Percentiles rank a stretch among this genome's conserved stretches.
phyloP scores from a whole-genome alignment of 2,797 vertebrate species.

The Brachyalestes nurse region DNA sequence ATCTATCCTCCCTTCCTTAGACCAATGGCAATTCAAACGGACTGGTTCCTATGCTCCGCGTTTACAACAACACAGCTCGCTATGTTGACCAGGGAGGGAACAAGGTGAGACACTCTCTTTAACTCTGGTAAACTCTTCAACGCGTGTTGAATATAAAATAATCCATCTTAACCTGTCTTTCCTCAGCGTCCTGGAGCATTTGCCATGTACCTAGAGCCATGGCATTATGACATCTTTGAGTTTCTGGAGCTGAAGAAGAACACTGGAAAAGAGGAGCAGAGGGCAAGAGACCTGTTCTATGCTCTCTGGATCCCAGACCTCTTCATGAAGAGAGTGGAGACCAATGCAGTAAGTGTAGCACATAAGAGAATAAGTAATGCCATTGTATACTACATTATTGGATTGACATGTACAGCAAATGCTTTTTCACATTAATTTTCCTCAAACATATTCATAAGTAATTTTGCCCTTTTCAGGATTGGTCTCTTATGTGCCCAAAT shows the following conservation, averaged over 20 bases:
- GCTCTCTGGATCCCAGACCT: constrained; percentile 97
- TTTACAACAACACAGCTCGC: constrained; percentile 97
- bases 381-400: too few species aligned
- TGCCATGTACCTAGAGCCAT: constrained; percentile 97
- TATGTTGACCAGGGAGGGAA: constrained; percentile 98
- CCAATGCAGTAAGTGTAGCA: constrained; percentile 80
- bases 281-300: constrained; percentile 96
- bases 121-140: too few species aligned
- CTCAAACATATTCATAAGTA: neutral
- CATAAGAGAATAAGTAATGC: neutral
- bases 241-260: constrained; percentile 99
- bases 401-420: too few species aligned
- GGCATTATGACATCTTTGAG: constrained; percentile 96
- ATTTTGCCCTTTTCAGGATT: constrained; percentile 77
- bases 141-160: neutral
- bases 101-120: constrained; percentile 77
- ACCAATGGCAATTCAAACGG: constrained; percentile 98
- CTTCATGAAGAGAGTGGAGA: constrained; percentile 97
- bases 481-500: constrained; percentile 96
- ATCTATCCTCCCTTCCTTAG: constrained; percentile 61
- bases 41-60: constrained; percentile 95
- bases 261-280: constrained; percentile 96
- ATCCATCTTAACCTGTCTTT: neutral
- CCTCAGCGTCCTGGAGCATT: constrained; percentile 92
- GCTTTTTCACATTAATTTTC: too few species aligned